Evolutionary conservation across 2,113 vertebrate species (phyloP), one percentile per base, ranked within the genome.

Genomic region (Aegypius monachus): DNA sequence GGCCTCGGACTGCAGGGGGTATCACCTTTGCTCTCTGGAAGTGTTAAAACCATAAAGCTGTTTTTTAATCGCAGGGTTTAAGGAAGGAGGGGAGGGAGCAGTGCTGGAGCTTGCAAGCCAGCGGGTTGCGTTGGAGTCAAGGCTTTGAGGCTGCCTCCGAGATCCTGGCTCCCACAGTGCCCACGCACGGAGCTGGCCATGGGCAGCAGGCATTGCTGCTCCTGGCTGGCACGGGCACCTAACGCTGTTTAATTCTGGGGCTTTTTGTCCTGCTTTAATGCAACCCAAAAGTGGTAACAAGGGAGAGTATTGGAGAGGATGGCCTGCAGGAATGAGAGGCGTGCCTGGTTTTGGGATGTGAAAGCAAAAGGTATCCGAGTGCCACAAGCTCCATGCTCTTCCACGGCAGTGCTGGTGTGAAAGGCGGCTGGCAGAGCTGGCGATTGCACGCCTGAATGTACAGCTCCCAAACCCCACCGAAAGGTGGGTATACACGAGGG

Each of bases 401-500:
- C n/a, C 14, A 2, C 1, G 1, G 50, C 6, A 11, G 12, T 0
- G 2, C 62, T 20, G 26, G 16, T 27, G 50, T 23, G 66, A 36
- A 17, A 26, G n/a, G 56, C 4, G 5, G 27, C 32, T 53, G 74
- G 59, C 26, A 45, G 50, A 40, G 45, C 55, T 34, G 47, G 34
- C 4, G 7, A 43, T 50, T 10, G 19, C 21, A 10, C 10, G 2
- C 19, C 61, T 38, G 63, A 20, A n/a, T 13, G 32, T n/a, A 8
- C 53, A 43, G 45, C 53, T 43, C 66, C 53, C 42, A 13, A 47
- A 19, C 15, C 36, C 23, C 31, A 8, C 55, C 0, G 2, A 47
- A 40, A n/a, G 48, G 32, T 1, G 2, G 6, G 32, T 14, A 2
- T 13, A 11, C 34, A 1, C 0, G 2, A 25, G 52, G 27, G 43